Base-by-base conservation (phyloP, 2,113 vertebrate species). In the Anseranas semipalmata region DNA sequence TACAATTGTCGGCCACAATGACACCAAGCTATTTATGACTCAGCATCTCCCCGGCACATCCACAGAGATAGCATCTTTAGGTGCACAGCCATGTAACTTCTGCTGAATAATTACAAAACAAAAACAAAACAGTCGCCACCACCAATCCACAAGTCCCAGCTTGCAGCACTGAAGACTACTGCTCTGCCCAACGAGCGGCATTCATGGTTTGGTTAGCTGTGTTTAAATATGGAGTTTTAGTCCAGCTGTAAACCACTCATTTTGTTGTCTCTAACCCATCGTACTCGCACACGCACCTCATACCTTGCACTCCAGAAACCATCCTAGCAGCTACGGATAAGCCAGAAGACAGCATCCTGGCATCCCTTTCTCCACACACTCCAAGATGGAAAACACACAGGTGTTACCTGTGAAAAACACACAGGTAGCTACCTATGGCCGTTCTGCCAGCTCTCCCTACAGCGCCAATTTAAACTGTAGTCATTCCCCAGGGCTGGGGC, bases 41-140 rank as follows among this genome's bases (percentile, higher is more conserved):
- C 95, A 90, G 91, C 85, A 91, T 24, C 89, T 77, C 63, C 77
- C 52, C 10, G 56, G 81, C 55, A 70, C 33, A 10, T 60, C 59
- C 6, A 0, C 70, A 8, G 15, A 0, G 81, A 96, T 53, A 66
- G 67, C 45, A 94, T 95, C 96, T 5, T 4, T 21, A 28, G 27
- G 20, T 53, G 59, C 86, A 8, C 0, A 35, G 62, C 75, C 91
- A 82, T 6, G 2, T 28, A 67, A 43, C 48, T 94, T 66, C 76
- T 70, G 78, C 76, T 85, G 81, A 87, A 85, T 67, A 95, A 95
- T 81, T 81, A 50, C 7, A 62, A 83, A 94, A 93, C 60, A 92
- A 85, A 94, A 96, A 50, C 94, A 91, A 82, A 60, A 48, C 71
- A 92, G 30, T 28, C 66, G 12, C 92, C 79, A 73, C 58, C 87